These are phyloP conservation scores for Oceanodroma tethys DNA, from an alignment of 2,113 vertebrate species.

Conservation along the genomic window DNA sequence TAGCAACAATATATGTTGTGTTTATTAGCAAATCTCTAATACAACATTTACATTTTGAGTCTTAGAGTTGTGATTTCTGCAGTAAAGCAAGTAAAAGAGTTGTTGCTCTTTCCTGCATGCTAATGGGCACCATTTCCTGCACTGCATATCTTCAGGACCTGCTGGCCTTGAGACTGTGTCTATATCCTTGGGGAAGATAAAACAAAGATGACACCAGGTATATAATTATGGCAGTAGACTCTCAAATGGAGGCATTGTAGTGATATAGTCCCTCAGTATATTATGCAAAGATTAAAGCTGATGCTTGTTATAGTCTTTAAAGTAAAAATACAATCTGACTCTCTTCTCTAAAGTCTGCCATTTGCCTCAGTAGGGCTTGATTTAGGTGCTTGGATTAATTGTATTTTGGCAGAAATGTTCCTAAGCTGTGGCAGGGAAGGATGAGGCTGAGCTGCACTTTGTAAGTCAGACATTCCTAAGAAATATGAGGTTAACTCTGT, in stretches of 20 bases:
- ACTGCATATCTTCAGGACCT: background rate
- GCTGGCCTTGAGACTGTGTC: background rate
- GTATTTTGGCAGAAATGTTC: background rate
- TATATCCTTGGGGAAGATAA: background rate
- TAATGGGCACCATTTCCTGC: slow-evolving; percentile 21
- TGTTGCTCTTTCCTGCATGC: background rate
- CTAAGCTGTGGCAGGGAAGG: background rate
- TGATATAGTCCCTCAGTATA: background rate
- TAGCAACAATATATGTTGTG: background rate
- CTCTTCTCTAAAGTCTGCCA: background rate
- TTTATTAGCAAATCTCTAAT: background rate
- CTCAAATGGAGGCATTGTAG: background rate
- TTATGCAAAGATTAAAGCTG: background rate
- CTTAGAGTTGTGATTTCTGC: slow-evolving; percentile 15
- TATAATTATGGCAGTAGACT: background rate
- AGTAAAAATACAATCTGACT: background rate
- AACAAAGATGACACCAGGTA: background rate
- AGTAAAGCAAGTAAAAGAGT: background rate
- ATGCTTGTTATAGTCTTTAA: background rate
- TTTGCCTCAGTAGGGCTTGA: background rate
- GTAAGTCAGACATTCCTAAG: background rate
- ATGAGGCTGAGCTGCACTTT: background rate
- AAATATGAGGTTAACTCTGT: background rate
- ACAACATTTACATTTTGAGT: background rate
- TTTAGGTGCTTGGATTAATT: background rate